Evolutionary conservation across 2,113 vertebrate species (phyloP).

Genomic region (Cyprinodon tularosa): DNA sequence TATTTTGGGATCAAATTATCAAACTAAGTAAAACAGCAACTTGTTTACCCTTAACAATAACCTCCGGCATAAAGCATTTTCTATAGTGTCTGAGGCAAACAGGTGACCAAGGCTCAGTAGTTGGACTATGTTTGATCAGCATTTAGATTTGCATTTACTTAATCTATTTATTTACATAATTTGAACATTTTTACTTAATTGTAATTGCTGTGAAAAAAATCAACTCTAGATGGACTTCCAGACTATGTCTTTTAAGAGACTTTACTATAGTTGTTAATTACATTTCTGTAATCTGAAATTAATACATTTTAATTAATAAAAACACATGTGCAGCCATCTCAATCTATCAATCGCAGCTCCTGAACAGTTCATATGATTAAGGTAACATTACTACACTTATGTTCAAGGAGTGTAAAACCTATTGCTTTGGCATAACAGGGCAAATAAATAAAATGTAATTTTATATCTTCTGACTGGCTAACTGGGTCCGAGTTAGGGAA

Average conservation of each 20-base stretch:
- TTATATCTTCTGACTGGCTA: slow-evolving; percentile 37
- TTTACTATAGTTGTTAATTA: too few relatives aligned
- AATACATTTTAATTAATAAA: background rate
- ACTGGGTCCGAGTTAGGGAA: slow-evolving; percentile 55
- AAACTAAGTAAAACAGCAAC: background rate
- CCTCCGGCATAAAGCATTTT: background rate
- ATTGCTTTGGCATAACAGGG: background rate
- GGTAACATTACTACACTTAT: background rate
- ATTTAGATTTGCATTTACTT: background rate
- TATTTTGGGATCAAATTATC: too few relatives aligned
- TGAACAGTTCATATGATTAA: background rate
- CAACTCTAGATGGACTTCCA: too few relatives aligned
- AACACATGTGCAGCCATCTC: background rate
- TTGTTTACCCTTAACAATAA: background rate
- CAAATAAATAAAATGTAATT: background rate
- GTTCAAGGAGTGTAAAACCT: background rate
- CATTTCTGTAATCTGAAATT: too few relatives aligned
- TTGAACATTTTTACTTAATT: background rate
- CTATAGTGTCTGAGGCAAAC: background rate
- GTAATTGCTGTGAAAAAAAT: background rate
- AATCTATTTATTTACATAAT: background rate
- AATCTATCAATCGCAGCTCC: background rate
- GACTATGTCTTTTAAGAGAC: too few relatives aligned
- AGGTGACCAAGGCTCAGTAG: background rate
- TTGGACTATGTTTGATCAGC: background rate